Evolutionary conservation across 2,113 vertebrate species (phyloP).

Genomic region (Vidua macroura): DNA sequence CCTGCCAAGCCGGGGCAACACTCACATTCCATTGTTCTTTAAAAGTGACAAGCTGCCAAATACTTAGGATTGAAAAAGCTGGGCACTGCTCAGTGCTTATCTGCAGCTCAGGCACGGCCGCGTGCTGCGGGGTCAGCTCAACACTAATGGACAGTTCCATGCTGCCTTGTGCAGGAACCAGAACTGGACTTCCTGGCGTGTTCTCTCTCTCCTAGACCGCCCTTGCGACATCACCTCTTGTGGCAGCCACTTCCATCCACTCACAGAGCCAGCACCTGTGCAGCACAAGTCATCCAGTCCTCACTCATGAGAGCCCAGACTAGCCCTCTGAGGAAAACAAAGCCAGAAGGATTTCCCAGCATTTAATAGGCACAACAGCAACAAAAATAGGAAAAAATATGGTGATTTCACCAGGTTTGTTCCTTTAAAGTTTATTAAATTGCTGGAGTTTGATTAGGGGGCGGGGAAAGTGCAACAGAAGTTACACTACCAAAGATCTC

Average conservation of each 20-base stretch:
- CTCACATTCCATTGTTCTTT: not conserved
- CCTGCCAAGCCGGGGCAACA: not conserved
- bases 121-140: not conserved
- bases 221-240: fast-evolving
- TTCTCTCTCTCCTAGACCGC: not conserved
- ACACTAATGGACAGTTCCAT: fast-evolving
- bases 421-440: not conserved
- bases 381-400: not conserved
- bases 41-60: not conserved
- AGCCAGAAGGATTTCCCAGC: not conserved
- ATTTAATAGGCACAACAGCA: not conserved
- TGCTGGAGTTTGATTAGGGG: not conserved
- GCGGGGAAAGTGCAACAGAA: not conserved
- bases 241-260: not conserved
- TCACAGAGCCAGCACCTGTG: not conserved
- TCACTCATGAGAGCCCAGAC: fast-evolving
- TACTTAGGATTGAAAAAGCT: fast-evolving
- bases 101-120: not conserved
- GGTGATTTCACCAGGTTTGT: fast-evolving
- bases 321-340: not conserved
- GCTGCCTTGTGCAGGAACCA: fast-evolving
- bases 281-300: fast-evolving
- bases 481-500: not conserved
- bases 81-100: not conserved
- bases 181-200: fast-evolving